Percentiles rank a stretch among this genome's conserved stretches.
These are phyloP conservation scores for Cyprinodon brontotheroides DNA, from an alignment of 2,113 vertebrate species.

Conservation along the genomic window DNA sequence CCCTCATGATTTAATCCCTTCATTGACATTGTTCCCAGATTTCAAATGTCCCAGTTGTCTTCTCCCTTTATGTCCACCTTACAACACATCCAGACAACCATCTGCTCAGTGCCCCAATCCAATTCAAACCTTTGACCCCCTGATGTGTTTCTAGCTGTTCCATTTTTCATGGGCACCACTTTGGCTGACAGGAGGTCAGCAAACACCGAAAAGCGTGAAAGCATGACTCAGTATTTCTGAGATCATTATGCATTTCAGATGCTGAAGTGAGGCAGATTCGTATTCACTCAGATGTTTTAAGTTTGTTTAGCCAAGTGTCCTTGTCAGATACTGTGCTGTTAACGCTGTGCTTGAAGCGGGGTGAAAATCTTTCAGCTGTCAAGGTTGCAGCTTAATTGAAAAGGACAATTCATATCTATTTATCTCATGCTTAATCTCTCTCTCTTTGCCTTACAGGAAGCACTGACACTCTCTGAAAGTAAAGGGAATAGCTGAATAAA, in stretches of 20 bases:
- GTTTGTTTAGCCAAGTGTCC: slow-evolving; percentile 13
- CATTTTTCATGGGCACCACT: slow-evolving; percentile 20
- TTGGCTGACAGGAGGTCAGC: slow-evolving; percentile 15
- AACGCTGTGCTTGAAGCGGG: slow-evolving; percentile 22
- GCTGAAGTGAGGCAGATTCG: slow-evolving; percentile 18
- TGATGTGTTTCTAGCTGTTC: slow-evolving; percentile 16
- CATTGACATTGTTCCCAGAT: background rate
- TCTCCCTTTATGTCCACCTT: background rate
- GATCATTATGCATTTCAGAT: slow-evolving; percentile 10
- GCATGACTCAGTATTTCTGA: background rate
- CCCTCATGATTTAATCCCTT: background rate
- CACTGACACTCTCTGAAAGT: background rate
- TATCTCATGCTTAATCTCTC: background rate
- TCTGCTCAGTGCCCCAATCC: slow-evolving; percentile 11
- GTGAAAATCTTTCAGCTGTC: slow-evolving; percentile 14
- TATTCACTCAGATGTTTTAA: slow-evolving; percentile 15
- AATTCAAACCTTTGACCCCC: slow-evolving; percentile 9
- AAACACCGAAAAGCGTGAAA: background rate
- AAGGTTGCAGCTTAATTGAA: slow-evolving; percentile 16
- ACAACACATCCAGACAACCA: slow-evolving; percentile 11
- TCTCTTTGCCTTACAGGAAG: background rate
- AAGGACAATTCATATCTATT: background rate
- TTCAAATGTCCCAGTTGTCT: background rate
- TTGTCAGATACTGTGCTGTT: slow-evolving; percentile 21
- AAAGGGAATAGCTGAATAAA: background rate